Base-by-base conservation (phyloP, 2,113 vertebrate genomes). In the Mesembrinibis cayennensis region DNA sequence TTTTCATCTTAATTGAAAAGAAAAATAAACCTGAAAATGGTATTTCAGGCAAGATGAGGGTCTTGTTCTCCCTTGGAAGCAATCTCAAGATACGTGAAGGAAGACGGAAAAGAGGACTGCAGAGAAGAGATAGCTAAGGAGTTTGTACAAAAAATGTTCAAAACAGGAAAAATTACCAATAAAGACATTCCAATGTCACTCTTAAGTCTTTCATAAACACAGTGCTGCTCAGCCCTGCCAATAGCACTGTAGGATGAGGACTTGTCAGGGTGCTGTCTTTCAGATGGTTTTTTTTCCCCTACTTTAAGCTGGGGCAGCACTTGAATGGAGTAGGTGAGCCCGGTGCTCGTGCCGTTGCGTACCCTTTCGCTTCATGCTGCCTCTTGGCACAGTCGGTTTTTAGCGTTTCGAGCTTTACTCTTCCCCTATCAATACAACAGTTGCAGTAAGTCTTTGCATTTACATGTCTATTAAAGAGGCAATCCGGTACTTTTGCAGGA, bases 271-370 rank as follows among this genome's bases (percentile, higher is more conserved):
- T 34, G 4, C 19, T 67, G 13, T 15, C 15, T 80, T 86, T 67
- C 26, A 66, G 42, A 17, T 16, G 9, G 1, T 0, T 22, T 40
- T 58, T 47, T 56, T 4, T 3, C 5, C 16, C 26, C 6, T 36
- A 0, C 55, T 91, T 90, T 56, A 65, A 74, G 18, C 38, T 55
- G 23, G 9, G 21, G 32, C 18, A 89, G n/a, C 50, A 29, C 12
- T 38, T 53, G 12, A 13, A 16, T 4, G 0, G 36, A 50, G 50
- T 21, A 83, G 36, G 42, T 38, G 38, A 83, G 13, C 29, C 53
- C 4, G 0, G 62, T 6, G 67, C 52, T 71, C 6, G 0, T 53
- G 26, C 19, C 0, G 0, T n/a, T 63, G 62, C 27, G 18, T 25
- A 11, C 67, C 67, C 55, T 67, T 81, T 59, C 3, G 21, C 38